A percentile compares a stretch with the other conserved stretches of the same genome.
Evolutionary conservation across 2,797 vertebrate genomes (phyloP).

Genomic region (Taeniopygia guttata): DNA sequence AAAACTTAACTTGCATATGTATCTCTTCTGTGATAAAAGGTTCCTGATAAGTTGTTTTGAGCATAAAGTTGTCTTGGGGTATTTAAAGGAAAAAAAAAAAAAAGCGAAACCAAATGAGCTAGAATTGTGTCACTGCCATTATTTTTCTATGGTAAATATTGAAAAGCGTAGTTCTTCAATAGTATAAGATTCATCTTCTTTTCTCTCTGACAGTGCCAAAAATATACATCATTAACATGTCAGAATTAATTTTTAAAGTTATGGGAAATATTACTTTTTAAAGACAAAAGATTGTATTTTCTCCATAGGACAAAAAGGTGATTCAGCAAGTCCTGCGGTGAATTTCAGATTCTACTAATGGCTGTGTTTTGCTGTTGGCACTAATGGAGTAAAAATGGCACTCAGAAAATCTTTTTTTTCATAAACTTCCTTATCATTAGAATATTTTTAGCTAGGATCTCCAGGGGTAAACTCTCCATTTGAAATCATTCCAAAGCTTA

Average conservation of each 20-base stretch:
- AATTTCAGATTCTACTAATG: background rate
- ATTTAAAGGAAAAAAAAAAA: background rate
- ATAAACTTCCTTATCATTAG: background rate
- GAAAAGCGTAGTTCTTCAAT: background rate
- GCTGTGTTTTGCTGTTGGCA: background rate
- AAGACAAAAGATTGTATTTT: background rate
- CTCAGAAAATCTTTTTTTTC: background rate
- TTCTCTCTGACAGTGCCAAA: background rate
- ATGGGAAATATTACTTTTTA: background rate
- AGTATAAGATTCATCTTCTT: background rate
- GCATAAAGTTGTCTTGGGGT: background rate
- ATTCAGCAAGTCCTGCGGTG: background rate
- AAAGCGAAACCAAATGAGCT: background rate
- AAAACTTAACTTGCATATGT: background rate
- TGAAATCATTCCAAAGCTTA: background rate
- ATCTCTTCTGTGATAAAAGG: background rate
- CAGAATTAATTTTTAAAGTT: background rate
- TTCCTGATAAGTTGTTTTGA: background rate
- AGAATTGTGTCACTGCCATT: background rate
- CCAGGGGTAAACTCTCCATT: background rate
- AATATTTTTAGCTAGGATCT: background rate
- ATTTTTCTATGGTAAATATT: background rate
- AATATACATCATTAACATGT: background rate
- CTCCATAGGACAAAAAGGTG: background rate
- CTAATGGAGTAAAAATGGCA: background rate